Conservation (phyloP, 2,797 vertebrate species). For the Spheniscus humboldti region DNA sequence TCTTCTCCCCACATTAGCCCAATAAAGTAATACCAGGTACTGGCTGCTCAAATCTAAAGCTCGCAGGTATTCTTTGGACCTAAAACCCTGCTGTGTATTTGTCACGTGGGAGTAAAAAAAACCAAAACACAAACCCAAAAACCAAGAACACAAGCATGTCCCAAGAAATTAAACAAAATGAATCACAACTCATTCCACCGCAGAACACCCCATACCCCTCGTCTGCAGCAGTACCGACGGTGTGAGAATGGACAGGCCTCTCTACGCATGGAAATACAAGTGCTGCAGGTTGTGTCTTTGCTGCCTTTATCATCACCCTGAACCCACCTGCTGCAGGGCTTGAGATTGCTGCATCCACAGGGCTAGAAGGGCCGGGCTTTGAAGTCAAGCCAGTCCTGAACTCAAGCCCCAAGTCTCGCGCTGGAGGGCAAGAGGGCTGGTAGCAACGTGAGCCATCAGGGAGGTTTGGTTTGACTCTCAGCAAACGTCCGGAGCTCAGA, state of each 20-base stretch:
- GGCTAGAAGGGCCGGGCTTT: not conserved
- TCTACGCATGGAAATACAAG: rapidly evolving
- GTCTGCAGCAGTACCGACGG: not conserved
- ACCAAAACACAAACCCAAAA: no score
- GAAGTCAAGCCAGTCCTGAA: not conserved
- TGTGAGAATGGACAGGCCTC: not conserved
- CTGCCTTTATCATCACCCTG: not conserved
- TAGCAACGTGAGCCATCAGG: no score
- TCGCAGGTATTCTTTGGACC: not conserved
- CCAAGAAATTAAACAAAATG: not conserved
- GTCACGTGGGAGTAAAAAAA: not conserved
- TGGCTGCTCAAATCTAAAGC: not conserved
- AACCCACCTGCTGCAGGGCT: not conserved
- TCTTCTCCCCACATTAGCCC: not conserved
- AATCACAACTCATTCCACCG: no score
- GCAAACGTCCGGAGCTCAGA: not conserved
- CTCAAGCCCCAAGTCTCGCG: not conserved
- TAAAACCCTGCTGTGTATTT: not conserved
- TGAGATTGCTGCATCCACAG: rapidly evolving
- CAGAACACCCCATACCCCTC: not conserved
- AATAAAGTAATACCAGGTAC: not conserved
- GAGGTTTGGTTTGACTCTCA: not conserved
- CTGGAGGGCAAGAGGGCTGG: not conserved
- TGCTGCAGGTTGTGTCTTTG: not conserved
- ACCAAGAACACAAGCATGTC: not conserved